A percentile compares a stretch with the other conserved stretches of the same genome.
phyloP scores from a whole-genome alignment of 1,140 invertebrate species.

The Macrotrachela quadricornifera region DNA sequence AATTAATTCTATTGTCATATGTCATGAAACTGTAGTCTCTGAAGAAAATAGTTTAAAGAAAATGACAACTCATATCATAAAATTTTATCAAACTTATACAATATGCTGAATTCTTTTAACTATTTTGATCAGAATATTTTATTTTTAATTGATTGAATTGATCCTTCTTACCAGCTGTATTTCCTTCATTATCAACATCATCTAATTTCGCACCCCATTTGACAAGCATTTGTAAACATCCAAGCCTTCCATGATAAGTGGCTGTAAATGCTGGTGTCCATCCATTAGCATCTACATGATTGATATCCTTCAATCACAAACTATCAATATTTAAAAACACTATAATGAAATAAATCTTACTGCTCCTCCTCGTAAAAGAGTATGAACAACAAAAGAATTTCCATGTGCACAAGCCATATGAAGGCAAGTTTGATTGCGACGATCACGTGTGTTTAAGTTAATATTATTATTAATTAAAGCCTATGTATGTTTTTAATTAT shows the following conservation, averaged over 20 bases:
- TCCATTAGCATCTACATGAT: constrained; percentile 22
- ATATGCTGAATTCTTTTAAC: too few relatives aligned
- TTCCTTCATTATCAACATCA: constrained; percentile 26
- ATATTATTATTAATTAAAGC: constrained; percentile 26
- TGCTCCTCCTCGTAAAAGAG: constrained; percentile 24
- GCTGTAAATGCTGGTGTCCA: constrained; percentile 28
- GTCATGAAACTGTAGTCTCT: too few relatives aligned
- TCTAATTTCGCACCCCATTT: constrained; percentile 27
- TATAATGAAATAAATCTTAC: neutral
- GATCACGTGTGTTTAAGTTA: constrained; percentile 22
- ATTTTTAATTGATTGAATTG: too few relatives aligned
- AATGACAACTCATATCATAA: too few relatives aligned
- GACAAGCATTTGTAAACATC: constrained; percentile 20
- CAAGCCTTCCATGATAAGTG: constrained; percentile 22
- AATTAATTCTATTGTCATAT: neutral
- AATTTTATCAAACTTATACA: too few relatives aligned
- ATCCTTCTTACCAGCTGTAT: constrained; percentile 20
- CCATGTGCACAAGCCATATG: constrained; percentile 27
- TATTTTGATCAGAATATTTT: too few relatives aligned
- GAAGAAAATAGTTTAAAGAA: too few relatives aligned
- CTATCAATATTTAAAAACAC: too few relatives aligned
- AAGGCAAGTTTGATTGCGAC: constrained; percentile 19
- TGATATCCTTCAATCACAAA: constrained; percentile 17
- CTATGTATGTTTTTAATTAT: constrained; percentile 10
- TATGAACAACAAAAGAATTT: constrained; percentile 26